Conservation (phyloP, 2,113 vertebrate genomes). For the Erythrolamprus reginae region DNA sequence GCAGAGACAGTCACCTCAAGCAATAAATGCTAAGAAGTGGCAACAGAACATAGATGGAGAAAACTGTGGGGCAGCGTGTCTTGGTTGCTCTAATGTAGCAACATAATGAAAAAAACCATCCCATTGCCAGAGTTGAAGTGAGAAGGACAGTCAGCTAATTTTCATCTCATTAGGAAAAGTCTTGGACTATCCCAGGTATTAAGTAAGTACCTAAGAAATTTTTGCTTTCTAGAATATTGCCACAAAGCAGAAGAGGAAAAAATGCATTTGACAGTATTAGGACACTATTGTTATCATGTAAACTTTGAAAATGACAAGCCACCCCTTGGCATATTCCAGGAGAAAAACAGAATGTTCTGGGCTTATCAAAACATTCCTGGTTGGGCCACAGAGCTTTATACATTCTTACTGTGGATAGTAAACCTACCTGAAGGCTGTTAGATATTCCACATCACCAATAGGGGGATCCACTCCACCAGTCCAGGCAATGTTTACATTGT, state of each 20-base stretch:
- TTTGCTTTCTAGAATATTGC: background rate
- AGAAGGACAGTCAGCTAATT: background rate
- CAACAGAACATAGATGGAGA: too few relatives aligned
- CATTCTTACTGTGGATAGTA: background rate
- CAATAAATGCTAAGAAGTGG: background rate
- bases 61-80: too few relatives aligned
- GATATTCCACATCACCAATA: constrained; percentile 83
- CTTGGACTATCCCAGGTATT: background rate
- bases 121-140: background rate
- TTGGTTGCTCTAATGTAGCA: background rate
- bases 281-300: background rate
- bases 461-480: constrained; percentile 83
- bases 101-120: background rate
- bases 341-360: background rate
- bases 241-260: background rate
- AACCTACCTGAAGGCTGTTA: constrained; percentile 80
- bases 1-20: background rate
- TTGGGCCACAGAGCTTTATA: background rate
- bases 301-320: background rate
- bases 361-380: background rate
- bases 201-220: background rate
- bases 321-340: background rate
- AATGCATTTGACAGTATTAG: background rate
- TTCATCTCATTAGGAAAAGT: background rate
- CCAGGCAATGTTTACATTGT: constrained; percentile 87